These are phyloP conservation scores for Uropetala carovei DNA, from an alignment of 2,888 invertebrate genomes.

Conservation along the genomic window DNA sequence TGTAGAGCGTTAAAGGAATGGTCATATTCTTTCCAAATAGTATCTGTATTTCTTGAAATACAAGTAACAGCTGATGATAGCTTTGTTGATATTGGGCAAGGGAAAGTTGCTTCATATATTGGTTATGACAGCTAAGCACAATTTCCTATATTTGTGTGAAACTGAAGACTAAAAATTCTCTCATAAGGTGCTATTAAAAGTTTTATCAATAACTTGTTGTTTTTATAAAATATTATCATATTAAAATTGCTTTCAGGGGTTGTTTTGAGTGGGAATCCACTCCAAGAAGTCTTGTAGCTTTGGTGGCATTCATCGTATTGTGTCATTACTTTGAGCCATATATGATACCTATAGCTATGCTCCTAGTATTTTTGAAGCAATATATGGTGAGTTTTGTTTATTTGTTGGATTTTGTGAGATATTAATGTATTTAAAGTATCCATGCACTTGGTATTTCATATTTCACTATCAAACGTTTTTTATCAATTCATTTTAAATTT, in stretches of 20 bases:
- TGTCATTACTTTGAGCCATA: constrained; percentile 97
- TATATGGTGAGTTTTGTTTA: constrained; percentile 78
- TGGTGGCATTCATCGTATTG: constrained; percentile 89
- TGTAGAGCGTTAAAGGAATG: no score
- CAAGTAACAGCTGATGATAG: no score
- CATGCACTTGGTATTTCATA: background rate
- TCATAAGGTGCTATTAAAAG: no score
- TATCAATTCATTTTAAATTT: background rate
- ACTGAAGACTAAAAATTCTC: background rate
- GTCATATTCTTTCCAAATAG: no score
- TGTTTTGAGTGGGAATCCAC: constrained; percentile 99
- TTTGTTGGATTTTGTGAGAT: background rate
- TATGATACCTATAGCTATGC: constrained; percentile 91
- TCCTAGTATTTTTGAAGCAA: constrained; percentile 88
- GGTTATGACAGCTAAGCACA: no score
- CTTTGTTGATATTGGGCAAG: no score
- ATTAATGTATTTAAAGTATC: background rate
- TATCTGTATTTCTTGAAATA: no score
- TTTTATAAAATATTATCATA: background rate
- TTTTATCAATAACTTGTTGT: background rate
- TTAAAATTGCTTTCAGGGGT: constrained; percentile 80
- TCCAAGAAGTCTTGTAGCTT: constrained; percentile 87
- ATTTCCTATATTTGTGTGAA: background rate
- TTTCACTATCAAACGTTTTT: background rate
- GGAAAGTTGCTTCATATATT: no score